Base-by-base conservation (phyloP, 2,113 vertebrate species). In the Melanerpes aurifrons region DNA sequence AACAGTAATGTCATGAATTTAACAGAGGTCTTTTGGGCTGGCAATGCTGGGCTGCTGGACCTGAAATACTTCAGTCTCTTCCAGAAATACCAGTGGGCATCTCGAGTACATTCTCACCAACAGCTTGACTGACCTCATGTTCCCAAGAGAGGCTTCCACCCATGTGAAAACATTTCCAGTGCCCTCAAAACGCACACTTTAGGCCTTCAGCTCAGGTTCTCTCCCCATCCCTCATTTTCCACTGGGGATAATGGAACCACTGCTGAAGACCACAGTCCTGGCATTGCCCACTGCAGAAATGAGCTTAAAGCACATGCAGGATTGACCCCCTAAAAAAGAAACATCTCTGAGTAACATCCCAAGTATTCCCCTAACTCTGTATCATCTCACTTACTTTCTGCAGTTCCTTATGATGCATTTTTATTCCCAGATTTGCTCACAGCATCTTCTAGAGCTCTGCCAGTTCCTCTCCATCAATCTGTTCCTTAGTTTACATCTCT, bases 1-100 rank as follows among this genome's bases (percentile, higher is more conserved):
- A 85, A 82, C 84, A 90, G n/a, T 32, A 89, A 69, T 56, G 21
- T 58, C 81, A 87, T 85, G 77, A 70, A 87, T 90, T 69, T n/a
- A 71, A 87, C 35, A 10, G 50, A 25, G 64, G 37, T 75, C 66
- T 94, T 94, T 37, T 62, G 62, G 53, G 13, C 76, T 74, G 54
- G 32, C 31, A 50, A 45, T 88, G 28, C 26, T 71, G 76, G 31
- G 62, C 64, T 83, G 59, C 67, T 24, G 37, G 66, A 63, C 21
- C 8, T 74, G 64, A 87, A 80, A 61, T 11, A n/a, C 32, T 6
- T 74, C 48, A 53, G 17, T 57, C 43, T 83, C 67, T 86, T 64
- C 76, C 37, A 74, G 84, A 90, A 93, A 67, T 77, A 62, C 61
- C 68, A 64, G 24, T 0, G 15, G 28, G 31, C 1, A 0, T 68